phyloP scores from a whole-genome alignment of 2,888 invertebrate genomes.

The Acholoe squamosa region DNA sequence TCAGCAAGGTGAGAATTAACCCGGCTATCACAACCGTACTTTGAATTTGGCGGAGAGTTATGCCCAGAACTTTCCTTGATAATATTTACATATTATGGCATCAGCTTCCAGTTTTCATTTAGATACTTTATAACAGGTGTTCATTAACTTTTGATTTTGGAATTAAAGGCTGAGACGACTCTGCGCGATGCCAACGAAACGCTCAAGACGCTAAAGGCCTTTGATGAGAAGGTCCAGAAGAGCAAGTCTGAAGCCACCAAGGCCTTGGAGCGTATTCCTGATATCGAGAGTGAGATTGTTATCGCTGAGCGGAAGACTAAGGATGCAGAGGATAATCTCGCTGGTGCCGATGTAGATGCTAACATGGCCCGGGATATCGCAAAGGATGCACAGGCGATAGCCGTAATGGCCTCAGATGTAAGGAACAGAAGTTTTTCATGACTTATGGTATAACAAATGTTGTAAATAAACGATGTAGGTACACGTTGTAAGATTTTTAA shows the following conservation, averaged over 20 bases:
- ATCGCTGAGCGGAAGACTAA: constrained; percentile 89
- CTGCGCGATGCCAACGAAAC: constrained; percentile 91
- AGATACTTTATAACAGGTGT: too few species aligned
- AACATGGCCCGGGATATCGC: constrained; percentile 89
- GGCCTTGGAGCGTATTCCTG: constrained; percentile 89
- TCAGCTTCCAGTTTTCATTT: too few species aligned
- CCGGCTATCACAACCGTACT: too few species aligned
- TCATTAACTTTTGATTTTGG: too few species aligned
- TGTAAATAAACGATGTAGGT: too few species aligned
- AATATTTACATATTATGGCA: too few species aligned
- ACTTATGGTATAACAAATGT: too few species aligned
- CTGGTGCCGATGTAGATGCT: constrained; percentile 91
- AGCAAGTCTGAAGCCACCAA: constrained; percentile 91
- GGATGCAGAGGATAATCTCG: constrained; percentile 89
- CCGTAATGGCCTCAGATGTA: constrained; percentile 90
- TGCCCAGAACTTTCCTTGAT: too few species aligned
- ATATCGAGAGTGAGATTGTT: constrained; percentile 89
- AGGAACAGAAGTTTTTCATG: constrained; percentile 60
- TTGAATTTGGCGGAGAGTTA: too few species aligned
- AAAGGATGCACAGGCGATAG: constrained; percentile 90
- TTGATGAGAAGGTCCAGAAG: constrained; percentile 93
- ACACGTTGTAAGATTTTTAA: too few species aligned
- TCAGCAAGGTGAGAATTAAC: constrained; percentile 85
- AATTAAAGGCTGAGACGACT: constrained; percentile 88
- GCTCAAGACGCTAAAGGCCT: constrained; percentile 89